Percentiles rank a stretch among this genome's conserved stretches.
Evolutionary conservation across 2,888 invertebrate species (phyloP).

Genomic region (Monochamus alternatus): DNA sequence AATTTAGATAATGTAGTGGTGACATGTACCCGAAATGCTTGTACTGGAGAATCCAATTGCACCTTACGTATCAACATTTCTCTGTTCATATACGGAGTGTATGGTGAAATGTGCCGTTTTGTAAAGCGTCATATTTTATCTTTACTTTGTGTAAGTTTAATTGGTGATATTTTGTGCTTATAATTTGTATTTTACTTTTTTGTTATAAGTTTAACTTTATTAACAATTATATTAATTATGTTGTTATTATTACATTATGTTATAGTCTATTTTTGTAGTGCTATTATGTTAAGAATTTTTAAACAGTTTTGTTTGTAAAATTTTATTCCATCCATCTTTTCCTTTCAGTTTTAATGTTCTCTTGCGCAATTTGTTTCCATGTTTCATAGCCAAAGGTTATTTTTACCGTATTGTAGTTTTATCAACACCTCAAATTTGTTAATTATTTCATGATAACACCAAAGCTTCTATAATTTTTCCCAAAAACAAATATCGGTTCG

Average conservation of each 20-base stretch:
- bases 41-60: conserved; percentile 42
- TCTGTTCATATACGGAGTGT: conserved; percentile 45
- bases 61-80: conserved; percentile 41
- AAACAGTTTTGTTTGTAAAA: conserved; percentile 62
- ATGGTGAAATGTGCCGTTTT: conserved; percentile 36
- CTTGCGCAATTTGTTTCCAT: conserved; percentile 40
- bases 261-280: conserved; percentile 64
- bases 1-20: conserved; percentile 37
- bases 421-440: conserved; percentile 35
- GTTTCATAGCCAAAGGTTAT: conserved; percentile 51
- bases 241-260: conserved; percentile 61
- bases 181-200: conserved; percentile 53
- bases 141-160: conserved; percentile 50
- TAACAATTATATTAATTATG: conserved; percentile 53
- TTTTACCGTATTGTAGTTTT: conserved; percentile 50
- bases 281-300: conserved; percentile 60
- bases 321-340: conserved; percentile 57
- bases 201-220: conserved; percentile 56
- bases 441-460: conserved; percentile 38
- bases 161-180: conserved; percentile 56
- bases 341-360: conserved; percentile 52
- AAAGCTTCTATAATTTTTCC: conserved; percentile 35
- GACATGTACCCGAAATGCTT: conserved; percentile 47
- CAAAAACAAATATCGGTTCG: conserved; percentile 33
- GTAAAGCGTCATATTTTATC: conserved; percentile 40